phyloP scores from a whole-genome alignment of 2,113 vertebrate species.

The Okapia johnstoni region DNA sequence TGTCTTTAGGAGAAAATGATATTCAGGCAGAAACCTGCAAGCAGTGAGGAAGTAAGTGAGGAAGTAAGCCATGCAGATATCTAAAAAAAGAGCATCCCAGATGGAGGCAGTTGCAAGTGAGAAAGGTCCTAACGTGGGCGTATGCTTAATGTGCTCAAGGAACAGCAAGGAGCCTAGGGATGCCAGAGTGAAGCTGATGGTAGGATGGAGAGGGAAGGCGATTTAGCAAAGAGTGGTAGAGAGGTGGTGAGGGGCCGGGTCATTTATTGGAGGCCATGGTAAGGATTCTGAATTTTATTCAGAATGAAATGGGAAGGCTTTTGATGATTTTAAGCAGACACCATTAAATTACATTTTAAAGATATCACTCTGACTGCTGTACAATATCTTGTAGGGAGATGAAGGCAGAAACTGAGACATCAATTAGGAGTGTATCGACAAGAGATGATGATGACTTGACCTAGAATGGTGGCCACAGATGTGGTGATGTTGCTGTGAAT shows the following conservation, averaged over 20 bases:
- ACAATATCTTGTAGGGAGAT: background rate
- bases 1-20: background rate
- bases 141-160: background rate
- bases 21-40: slow-evolving; percentile 12
- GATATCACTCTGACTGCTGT: background rate
- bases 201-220: background rate
- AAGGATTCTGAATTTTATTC: background rate
- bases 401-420: background rate
- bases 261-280: background rate
- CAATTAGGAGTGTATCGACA: background rate
- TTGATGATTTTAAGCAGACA: slow-evolving; percentile 3
- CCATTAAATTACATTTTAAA: slow-evolving; percentile 18
- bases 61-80: background rate
- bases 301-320: background rate
- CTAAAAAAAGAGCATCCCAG: slow-evolving; percentile 15
- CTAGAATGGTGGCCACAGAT: background rate
- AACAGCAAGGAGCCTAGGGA: background rate
- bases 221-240: background rate
- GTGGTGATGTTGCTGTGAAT: background rate
- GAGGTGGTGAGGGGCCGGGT: background rate
- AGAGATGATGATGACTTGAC: background rate
- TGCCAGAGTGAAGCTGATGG: background rate
- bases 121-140: slow-evolving; percentile 13
- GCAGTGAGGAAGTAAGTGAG: background rate
- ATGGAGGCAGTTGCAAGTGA: background rate